Percentiles rank a stretch among this genome's conserved stretches.
phyloP scores from a whole-genome alignment of 2,113 vertebrate species.

The Neolamprologus longior region DNA sequence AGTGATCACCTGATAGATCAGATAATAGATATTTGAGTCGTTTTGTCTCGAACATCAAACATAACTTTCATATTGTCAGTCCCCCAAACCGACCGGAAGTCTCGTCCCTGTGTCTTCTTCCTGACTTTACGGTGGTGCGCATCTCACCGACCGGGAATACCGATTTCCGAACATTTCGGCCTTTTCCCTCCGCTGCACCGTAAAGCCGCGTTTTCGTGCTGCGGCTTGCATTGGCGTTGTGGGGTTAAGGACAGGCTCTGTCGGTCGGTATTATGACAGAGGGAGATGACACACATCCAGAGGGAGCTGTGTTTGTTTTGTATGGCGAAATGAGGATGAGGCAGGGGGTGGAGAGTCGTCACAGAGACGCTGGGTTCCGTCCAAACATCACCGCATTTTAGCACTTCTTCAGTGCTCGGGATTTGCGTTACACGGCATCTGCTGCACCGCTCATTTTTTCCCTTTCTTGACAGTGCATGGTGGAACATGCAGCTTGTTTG shows the following conservation, averaged over 20 bases:
- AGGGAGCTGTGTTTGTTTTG: slow-evolving; percentile 60
- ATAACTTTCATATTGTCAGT: background rate
- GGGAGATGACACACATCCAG: slow-evolving; percentile 40
- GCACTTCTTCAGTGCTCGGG: slow-evolving; percentile 22
- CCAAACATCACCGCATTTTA: slow-evolving; percentile 68
- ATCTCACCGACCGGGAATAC: slow-evolving; percentile 59
- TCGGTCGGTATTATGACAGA: slow-evolving; percentile 34
- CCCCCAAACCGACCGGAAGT: background rate
- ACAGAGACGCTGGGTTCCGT: slow-evolving; percentile 67
- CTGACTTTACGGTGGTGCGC: slow-evolving; percentile 33
- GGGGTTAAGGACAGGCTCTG: background rate
- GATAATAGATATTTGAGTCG: background rate
- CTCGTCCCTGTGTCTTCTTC: background rate
- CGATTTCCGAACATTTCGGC: slow-evolving; percentile 38
- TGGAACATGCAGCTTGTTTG: slow-evolving; percentile 63
- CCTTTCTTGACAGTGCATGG: slow-evolving; percentile 36
- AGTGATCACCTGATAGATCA: background rate
- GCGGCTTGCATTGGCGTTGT: slow-evolving; percentile 4
- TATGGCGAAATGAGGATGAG: slow-evolving; percentile 66
- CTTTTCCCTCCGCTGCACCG: slow-evolving; percentile 29
- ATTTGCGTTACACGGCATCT: slow-evolving; percentile 36
- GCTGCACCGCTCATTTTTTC: slow-evolving; percentile 25
- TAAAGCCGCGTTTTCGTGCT: slow-evolving; percentile 23
- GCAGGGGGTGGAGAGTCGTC: slow-evolving; percentile 66
- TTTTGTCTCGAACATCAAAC: background rate